A percentile compares a stretch with the other conserved stretches of the same genome.
These are phyloP conservation scores for Plestiodon gilberti DNA, from an alignment of 2,113 vertebrate genomes.

Conservation along the genomic window DNA sequence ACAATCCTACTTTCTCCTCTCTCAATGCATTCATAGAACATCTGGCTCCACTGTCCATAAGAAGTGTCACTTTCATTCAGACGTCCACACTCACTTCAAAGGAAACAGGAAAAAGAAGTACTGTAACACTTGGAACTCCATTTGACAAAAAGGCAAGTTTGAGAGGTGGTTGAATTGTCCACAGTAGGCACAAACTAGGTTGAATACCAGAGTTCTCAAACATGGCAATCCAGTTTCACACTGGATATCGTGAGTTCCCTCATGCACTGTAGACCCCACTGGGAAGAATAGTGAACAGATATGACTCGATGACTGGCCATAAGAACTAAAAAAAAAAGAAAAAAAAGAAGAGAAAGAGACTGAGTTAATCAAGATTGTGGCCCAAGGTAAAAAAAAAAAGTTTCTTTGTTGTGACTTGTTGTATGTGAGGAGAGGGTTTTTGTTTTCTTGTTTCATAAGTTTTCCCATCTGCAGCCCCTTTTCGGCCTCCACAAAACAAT, in stretches of 20 bases:
- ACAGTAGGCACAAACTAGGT: constrained; percentile 33
- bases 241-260: not conserved
- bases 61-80: constrained; percentile 36
- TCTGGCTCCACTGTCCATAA: not conserved
- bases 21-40: no score
- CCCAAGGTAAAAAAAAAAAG: no score
- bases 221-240: not conserved
- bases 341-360: no score
- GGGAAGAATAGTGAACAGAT: not conserved
- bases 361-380: no score
- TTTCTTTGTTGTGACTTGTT: no score
- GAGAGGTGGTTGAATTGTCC: not conserved
- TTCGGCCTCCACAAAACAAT: no score
- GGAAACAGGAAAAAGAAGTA: constrained; percentile 33
- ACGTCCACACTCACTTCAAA: constrained; percentile 49
- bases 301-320: not conserved
- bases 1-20: no score
- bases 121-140: no score
- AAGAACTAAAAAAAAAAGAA: not conserved
- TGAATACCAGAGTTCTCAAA: not conserved
- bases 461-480: no score
- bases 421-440: no score
- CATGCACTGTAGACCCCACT: not conserved
- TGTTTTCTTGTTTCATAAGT: no score
- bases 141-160: constrained; percentile 17